Evolutionary conservation across 2,888 invertebrate genomes (phyloP).

Genomic region (Plagiodera versicolora): DNA sequence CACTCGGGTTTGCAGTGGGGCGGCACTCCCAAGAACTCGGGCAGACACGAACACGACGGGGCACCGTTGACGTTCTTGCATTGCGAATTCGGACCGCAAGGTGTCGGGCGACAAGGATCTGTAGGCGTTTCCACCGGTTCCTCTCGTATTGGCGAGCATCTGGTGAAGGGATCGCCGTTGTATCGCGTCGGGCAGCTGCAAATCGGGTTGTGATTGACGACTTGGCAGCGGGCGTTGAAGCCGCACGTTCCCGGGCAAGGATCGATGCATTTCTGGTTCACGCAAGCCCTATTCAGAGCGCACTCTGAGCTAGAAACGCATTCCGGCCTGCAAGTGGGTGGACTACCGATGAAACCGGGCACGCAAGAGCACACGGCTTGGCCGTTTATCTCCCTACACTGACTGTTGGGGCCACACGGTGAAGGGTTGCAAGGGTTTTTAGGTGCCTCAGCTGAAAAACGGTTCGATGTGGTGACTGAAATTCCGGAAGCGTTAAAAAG

Average conservation of each 20-base stretch:
- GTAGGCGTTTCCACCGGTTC: conserved; percentile 37
- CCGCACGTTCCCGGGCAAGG: conserved; percentile 80
- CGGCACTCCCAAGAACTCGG: conserved; percentile 72
- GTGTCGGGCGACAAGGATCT: conserved; percentile 61
- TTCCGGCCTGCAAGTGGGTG: conserved; percentile 73
- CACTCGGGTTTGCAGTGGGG: conserved; percentile 79
- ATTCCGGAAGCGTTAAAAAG: no score
- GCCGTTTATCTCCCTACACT: conserved; percentile 67
- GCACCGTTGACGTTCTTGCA: conserved; percentile 65
- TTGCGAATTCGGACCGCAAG: conserved; percentile 67
- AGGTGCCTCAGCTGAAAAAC: no score
- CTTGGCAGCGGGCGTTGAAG: conserved; percentile 69
- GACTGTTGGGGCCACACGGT: conserved; percentile 73
- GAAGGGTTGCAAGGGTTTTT: conserved; percentile 70
- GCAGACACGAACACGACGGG: conserved; percentile 71
- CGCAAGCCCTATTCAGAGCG: conserved; percentile 67
- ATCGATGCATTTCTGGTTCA: conserved; percentile 73
- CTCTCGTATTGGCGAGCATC: conserved; percentile 54
- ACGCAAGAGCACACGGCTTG: conserved; percentile 72
- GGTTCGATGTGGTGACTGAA: conserved; percentile 53
- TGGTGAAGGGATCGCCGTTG: conserved; percentile 70
- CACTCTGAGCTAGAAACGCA: conserved; percentile 74
- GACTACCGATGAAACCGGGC: conserved; percentile 67
- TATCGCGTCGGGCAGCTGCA: conserved; percentile 68
- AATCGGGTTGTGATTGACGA: conserved; percentile 74